Percentiles rank a stretch among this genome's conserved stretches.
These are phyloP conservation scores for Acromyrmex charruanus DNA, from an alignment of 1,140 invertebrate genomes.

Conservation along the genomic window DNA sequence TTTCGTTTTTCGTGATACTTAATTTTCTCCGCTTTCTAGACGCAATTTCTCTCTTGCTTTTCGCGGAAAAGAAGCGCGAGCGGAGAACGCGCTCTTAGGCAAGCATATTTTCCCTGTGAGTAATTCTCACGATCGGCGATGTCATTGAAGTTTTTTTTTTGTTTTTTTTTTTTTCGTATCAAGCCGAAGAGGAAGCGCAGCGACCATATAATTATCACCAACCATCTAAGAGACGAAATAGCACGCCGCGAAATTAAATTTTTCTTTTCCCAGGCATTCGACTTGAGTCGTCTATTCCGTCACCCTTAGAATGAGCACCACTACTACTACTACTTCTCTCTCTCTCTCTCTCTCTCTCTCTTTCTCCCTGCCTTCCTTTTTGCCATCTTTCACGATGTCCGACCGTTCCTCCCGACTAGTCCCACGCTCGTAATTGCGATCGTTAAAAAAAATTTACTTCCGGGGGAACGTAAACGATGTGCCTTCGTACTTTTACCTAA, in stretches of 20 bases:
- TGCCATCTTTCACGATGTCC: slow-evolving; percentile 39
- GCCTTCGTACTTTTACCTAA: slow-evolving; percentile 48
- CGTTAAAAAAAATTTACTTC: slow-evolving; percentile 55
- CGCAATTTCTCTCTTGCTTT: slow-evolving; percentile 22
- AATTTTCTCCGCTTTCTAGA: slow-evolving; percentile 24
- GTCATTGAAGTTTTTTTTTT: slow-evolving; percentile 19
- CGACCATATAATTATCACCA: slow-evolving; percentile 52
- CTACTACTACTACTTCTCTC: background rate
- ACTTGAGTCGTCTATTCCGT: background rate
- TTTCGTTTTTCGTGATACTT: slow-evolving; percentile 55
- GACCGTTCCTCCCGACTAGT: slow-evolving; percentile 41
- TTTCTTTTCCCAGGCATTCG: slow-evolving; percentile 39
- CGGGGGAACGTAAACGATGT: slow-evolving; percentile 52
- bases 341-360: background rate
- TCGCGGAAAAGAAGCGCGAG: background rate
- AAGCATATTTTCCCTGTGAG: slow-evolving; percentile 31
- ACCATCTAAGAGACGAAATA: slow-evolving; percentile 37
- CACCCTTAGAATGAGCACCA: background rate
- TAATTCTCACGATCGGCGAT: slow-evolving; percentile 51
- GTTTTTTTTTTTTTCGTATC: slow-evolving; percentile 3
- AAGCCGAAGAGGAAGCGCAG: slow-evolving; percentile 12
- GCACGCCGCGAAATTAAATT: slow-evolving; percentile 49
- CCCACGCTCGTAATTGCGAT: slow-evolving; percentile 56
- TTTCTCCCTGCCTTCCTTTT: background rate
- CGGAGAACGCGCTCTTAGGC: background rate